Evolutionary conservation across 2,113 vertebrate genomes (phyloP), one percentile per base, ranked within the genome.

Genomic region (Australoheros scitulus): DNA sequence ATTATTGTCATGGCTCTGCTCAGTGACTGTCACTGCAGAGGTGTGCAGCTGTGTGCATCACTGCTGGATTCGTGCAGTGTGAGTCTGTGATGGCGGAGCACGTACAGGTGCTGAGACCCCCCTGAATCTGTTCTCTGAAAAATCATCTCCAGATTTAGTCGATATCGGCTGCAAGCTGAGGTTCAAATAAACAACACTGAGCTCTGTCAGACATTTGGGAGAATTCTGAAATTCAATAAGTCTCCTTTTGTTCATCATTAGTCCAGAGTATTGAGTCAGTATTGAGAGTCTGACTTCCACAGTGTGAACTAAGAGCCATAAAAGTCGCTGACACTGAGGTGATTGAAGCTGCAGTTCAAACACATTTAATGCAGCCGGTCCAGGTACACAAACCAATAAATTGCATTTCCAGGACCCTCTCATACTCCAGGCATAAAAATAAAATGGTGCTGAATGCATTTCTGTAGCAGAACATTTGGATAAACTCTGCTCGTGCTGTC

Each of bases 371-470:
- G 41, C 41, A 50, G 41, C 43, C 50, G 8, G 17, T 70, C 22
- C 65, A 70, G 65, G 17, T 26, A 52, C 26, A 50, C 10, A 50
- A 70, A 29, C 17, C 2, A 68, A 47, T 47, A 68, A 24, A 38
- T 22, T 14, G 34, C 38, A 17, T 7, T 43, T 65, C 63, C 41
- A 20, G 24, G 38, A 15, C n/a, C 36, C 43, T 29, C 26, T 70
- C 47, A 70, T 70, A 70, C 50, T 70, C 29, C 17, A 70, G 43
- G 41, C 65, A 47, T 29, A 50, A 70, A 70, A 29, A 50, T 50
- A 29, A 70, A 70, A 70, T 0, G 17, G 15, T 70, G 41, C 6
- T 0, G 15, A 50, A 43, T 68, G 22, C 0, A 0, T 70, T 70
- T 29, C 43, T 50, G 50, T 50, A 20, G 5, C 43, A 47, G 13